A percentile compares a stretch with the other conserved stretches of the same genome.
phyloP scores from a whole-genome alignment of 2,113 vertebrate species.

The Rhynchomys soricoides region DNA sequence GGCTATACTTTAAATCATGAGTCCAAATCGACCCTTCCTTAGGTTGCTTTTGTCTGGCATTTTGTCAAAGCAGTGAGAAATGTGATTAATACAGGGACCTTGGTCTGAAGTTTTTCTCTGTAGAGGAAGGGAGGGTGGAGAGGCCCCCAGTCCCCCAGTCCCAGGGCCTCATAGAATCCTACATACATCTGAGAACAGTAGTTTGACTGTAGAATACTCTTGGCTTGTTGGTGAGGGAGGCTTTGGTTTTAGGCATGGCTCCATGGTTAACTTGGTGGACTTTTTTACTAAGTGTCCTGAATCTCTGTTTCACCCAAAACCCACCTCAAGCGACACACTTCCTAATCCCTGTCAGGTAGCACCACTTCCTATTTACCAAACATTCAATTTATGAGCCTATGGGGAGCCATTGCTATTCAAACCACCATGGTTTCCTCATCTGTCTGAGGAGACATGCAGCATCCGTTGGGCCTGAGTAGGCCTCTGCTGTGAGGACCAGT shows the following conservation, averaged over 20 bases:
- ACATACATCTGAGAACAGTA: neutral
- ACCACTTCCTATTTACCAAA: too few relatives aligned
- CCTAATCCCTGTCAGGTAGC: too few relatives aligned
- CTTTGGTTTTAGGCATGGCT: neutral
- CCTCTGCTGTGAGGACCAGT: neutral
- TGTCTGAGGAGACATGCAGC: neutral
- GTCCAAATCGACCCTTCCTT: neutral
- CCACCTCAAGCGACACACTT: too few relatives aligned
- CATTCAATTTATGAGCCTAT: too few relatives aligned
- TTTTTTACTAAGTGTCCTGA: neutral
- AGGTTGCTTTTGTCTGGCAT: neutral
- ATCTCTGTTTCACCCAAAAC: neutral
- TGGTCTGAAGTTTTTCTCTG: neutral
- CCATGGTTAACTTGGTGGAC: neutral
- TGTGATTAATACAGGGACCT: neutral
- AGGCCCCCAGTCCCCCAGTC: accelerated
- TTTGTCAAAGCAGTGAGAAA: neutral
- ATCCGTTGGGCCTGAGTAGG: neutral
- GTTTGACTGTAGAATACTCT: neutral
- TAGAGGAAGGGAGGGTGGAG: neutral
- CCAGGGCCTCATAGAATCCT: neutral
- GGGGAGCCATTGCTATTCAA: too few relatives aligned
- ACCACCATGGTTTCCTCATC: neutral
- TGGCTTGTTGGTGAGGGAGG: neutral
- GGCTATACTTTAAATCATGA: neutral